A percentile compares a stretch with the other conserved stretches of the same genome.
Conservation (phyloP, 2,797 vertebrate genomes). For the Gouania willdenowi region DNA sequence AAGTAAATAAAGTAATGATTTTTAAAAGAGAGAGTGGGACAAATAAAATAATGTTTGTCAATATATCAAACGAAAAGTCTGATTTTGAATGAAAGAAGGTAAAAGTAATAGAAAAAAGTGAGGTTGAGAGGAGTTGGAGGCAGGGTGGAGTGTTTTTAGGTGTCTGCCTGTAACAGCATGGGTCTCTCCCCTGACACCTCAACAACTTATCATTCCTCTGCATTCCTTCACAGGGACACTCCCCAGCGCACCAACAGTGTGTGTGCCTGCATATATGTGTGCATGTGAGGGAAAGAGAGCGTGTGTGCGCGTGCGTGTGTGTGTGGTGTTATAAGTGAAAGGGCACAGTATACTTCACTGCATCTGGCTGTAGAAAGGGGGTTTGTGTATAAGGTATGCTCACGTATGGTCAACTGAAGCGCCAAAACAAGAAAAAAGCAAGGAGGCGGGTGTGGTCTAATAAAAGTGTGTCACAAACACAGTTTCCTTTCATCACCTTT, state of each 20-base stretch:
- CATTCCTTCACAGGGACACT: conserved; percentile 75
- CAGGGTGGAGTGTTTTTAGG: conserved; percentile 65
- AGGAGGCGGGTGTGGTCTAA: neutral
- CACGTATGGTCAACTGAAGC: conserved; percentile 2
- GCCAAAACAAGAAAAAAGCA: neutral
- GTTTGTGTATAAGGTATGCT: conserved; percentile 48
- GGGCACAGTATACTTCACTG: conserved; percentile 57
- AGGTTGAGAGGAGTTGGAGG: conserved; percentile 27
- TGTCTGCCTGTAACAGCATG: conserved; percentile 69
- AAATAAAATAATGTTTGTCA: too few relatives aligned
- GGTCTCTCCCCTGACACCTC: conserved; percentile 69
- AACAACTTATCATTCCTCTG: conserved; percentile 66
- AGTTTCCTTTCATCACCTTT: conserved; percentile 44
- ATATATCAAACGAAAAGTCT: too few relatives aligned
- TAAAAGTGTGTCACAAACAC: conserved; percentile 35
- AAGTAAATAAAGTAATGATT: too few relatives aligned
- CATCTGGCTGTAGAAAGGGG: conserved; percentile 55
- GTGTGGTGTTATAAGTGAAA: conserved; percentile 48
- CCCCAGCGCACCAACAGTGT: conserved; percentile 63
- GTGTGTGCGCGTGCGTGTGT: conserved; percentile 31
- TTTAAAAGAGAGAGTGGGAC: too few relatives aligned
- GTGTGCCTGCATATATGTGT: conserved; percentile 28
- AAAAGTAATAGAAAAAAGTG: conserved; percentile 2
- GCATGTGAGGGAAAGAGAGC: conserved; percentile 33
- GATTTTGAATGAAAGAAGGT: neutral